These are phyloP conservation scores for Zaprionus taronus DNA, from an alignment of 1,140 invertebrate species.

Conservation along the genomic window DNA sequence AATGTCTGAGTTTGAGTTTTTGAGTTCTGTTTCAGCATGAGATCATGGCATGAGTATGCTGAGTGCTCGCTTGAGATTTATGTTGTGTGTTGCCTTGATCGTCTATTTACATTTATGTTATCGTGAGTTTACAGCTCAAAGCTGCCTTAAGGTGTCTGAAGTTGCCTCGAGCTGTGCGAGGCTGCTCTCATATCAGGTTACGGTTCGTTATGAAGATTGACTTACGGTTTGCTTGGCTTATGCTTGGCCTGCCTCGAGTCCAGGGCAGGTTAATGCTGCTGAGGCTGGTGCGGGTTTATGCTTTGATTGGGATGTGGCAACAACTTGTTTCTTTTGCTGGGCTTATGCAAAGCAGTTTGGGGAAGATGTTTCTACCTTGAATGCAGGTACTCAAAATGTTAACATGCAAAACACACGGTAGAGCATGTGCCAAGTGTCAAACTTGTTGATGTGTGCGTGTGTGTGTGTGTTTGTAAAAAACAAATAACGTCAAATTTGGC, in stretches of 20 bases:
- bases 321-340: conserved; percentile 47
- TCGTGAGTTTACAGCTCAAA: not conserved
- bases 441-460: conserved; percentile 52
- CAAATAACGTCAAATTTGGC: conserved; percentile 78
- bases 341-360: conserved; percentile 63
- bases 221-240: not conserved
- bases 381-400: conserved; percentile 57
- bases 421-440: conserved; percentile 55
- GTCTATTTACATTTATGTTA: conserved; percentile 1
- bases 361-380: conserved; percentile 58
- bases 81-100: not conserved
- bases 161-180: not conserved
- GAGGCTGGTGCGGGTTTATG: conserved; percentile 33
- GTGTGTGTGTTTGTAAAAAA: conserved; percentile 48
- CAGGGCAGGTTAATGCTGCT: not conserved
- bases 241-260: not conserved
- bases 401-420: conserved; percentile 50
- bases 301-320: conserved; percentile 37
- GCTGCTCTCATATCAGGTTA: conserved; percentile 5
- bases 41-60: not conserved
- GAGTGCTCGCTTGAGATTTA: not conserved
- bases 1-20: not conserved
- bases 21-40: not conserved
- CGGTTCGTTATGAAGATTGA: conserved; percentile 7
- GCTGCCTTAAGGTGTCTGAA: not conserved